These are phyloP conservation scores for Ahaetulla prasina DNA, from an alignment of 2,113 vertebrate species.

Conservation along the genomic window DNA sequence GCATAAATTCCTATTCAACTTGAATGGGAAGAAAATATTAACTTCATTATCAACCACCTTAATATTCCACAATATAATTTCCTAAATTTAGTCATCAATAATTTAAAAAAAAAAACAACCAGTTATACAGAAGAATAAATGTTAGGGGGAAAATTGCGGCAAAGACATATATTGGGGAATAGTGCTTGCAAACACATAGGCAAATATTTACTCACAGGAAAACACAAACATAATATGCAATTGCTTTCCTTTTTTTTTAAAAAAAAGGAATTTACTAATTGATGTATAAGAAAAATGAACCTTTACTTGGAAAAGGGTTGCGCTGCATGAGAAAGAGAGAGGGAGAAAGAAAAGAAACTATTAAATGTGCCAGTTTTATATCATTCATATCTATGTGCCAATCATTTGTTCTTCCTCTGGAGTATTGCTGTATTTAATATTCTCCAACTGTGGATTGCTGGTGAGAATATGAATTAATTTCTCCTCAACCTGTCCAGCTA, in stretches of 20 bases:
- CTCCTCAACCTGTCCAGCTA: not conserved
- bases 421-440: not conserved
- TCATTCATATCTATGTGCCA: not conserved
- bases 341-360: not conserved
- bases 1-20: not conserved
- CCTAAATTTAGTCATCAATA: not conserved
- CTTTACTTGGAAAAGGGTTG: not conserved
- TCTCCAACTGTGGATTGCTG: not conserved
- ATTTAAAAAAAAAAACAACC: too few relatives aligned
- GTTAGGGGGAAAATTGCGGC: not conserved
- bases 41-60: not conserved
- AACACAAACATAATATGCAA: not conserved
- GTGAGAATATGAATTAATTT: conserved; percentile 16
- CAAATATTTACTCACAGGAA: not conserved
- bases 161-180: not conserved
- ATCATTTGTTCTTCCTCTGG: not conserved
- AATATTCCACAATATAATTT: not conserved
- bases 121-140: not conserved
- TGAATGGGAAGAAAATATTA: not conserved
- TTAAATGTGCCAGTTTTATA: not conserved
- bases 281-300: not conserved
- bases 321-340: not conserved
- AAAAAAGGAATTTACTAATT: not conserved
- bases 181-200: not conserved
- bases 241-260: not conserved